A percentile compares a stretch with the other conserved stretches of the same genome.
These are phyloP conservation scores for Zaprionus obscuricornis DNA, from an alignment of 2,888 invertebrate species.

Conservation along the genomic window DNA sequence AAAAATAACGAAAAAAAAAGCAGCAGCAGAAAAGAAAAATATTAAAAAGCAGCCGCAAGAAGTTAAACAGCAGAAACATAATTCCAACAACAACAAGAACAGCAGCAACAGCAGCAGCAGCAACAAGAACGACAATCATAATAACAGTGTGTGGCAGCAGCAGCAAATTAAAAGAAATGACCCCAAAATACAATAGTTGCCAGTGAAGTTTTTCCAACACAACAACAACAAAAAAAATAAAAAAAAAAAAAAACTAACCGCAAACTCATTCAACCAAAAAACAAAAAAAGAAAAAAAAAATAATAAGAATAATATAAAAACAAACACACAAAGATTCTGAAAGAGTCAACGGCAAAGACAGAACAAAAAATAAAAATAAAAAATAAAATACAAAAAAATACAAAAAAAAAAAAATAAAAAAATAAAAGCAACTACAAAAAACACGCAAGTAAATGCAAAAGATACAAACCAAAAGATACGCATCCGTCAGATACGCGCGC, in stretches of 20 bases:
- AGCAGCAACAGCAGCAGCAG: conserved; percentile 2
- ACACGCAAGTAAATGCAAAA: conserved; percentile 66
- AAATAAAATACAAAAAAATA: conserved; percentile 51
- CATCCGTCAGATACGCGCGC: conserved; percentile 60
- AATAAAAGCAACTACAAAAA: too few relatives aligned
- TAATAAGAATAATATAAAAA: conserved; percentile 21
- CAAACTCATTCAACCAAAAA: conserved; percentile 21
- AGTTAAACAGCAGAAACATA: conserved; percentile 35
- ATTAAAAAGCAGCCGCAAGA: conserved; percentile 20
- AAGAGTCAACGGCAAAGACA: conserved; percentile 1
- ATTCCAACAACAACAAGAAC: conserved; percentile 22
- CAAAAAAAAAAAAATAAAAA: conserved; percentile 56
- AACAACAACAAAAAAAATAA: conserved; percentile 18
- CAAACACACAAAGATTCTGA: conserved; percentile 26
- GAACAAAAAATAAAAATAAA: conserved; percentile 14
- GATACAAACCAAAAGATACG: conserved; percentile 53
- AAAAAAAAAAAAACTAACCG: conserved; percentile 12
- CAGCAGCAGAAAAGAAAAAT: conserved; percentile 10
- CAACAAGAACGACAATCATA: conserved; percentile 28
- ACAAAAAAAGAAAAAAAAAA: conserved; percentile 9
- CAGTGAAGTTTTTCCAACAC: conserved; percentile 38
- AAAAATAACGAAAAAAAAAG: conserved; percentile 24
- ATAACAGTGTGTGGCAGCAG: conserved; percentile 46
- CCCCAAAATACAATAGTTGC: conserved; percentile 53
- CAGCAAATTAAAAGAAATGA: conserved; percentile 66